These are phyloP conservation scores for Xestia ashworthii DNA, from an alignment of 2,888 invertebrate species.

Conservation along the genomic window DNA sequence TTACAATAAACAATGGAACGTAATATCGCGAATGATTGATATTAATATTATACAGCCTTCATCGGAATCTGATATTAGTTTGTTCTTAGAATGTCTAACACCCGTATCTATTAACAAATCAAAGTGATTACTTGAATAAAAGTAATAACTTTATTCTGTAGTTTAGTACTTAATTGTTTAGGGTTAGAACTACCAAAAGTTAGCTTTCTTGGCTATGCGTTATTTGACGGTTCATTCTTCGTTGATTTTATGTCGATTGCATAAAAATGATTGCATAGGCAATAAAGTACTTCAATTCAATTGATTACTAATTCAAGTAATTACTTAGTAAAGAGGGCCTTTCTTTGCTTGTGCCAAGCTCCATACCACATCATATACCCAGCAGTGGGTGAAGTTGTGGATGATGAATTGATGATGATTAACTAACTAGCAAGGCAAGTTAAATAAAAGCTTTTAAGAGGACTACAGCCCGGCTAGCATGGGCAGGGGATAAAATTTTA, in stretches of 20 bases:
- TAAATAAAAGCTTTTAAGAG: neutral
- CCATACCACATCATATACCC: no score
- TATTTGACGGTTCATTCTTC: neutral
- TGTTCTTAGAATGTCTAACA: conserved; percentile 7
- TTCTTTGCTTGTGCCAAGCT: no score
- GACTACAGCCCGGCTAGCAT: no score
- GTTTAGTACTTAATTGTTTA: no score
- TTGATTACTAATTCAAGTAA: neutral
- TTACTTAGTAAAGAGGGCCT: neutral
- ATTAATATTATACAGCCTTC: conserved; percentile 69
- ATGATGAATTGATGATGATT: no score
- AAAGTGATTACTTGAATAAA: neutral
- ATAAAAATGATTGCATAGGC: neutral
- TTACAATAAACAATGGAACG: conserved; percentile 76
- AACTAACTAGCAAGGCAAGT: neutral
- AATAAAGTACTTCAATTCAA: neutral
- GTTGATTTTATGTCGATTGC: neutral
- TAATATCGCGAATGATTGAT: conserved; percentile 69
- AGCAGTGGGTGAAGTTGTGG: no score
- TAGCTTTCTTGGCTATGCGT: neutral
- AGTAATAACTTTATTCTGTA: neutral
- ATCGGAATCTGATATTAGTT: conserved; percentile 60
- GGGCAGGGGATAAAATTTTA: no score
- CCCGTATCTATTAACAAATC: neutral
- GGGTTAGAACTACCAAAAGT: neutral